Base-by-base conservation (phyloP, 2,888 invertebrate species). In the Fabriciana adippe region DNA sequence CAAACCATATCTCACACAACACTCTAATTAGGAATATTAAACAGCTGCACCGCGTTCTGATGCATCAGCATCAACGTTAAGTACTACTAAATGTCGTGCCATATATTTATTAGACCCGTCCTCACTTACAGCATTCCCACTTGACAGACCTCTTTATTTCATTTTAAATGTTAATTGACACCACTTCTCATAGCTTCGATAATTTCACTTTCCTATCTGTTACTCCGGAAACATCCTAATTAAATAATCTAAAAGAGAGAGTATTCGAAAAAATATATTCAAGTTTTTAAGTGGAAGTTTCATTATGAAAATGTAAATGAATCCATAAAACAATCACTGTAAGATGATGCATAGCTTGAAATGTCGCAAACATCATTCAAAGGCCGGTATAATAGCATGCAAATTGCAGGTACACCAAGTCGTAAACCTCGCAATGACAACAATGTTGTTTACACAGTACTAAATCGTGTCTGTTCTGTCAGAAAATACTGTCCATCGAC, bases 51-150 rank as follows among this genome's bases (percentile, higher is more conserved):
- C 83, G 86, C 88, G 78, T 84, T 89, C 83, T 87, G 86, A 86
- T 84, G 84, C 83, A 74, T 83, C 83, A 75, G 80, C 86, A 82
- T 82, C 81, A 82, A 80, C 81, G 80, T 86, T 90, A 88, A 90
- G 82, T 88, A 84, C 81, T 76, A 83, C 88, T 89, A 88, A 90
- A 86, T 86, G 89, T 89, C 86, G 85, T 85, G 79, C 85, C 81
- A 85, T 87, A 86, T 86, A 86, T 89, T 86, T 80, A 85, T 89
- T 86, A 85, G 80, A 76, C 76, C 78, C 80, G 77, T 78, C 76
- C 75, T 76, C 77, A 75, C 78, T 76, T 77, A 81, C 85, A 84
- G 77, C 80, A 81, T 79, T 78, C 79, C 83, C 78, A 81, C 79
- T 80, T 70, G 78, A 80, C 76, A 75, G 75, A 74, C 74, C 79